phyloP scores from a whole-genome alignment of 2,113 vertebrate genomes.

The Colistium nudipinnis region DNA sequence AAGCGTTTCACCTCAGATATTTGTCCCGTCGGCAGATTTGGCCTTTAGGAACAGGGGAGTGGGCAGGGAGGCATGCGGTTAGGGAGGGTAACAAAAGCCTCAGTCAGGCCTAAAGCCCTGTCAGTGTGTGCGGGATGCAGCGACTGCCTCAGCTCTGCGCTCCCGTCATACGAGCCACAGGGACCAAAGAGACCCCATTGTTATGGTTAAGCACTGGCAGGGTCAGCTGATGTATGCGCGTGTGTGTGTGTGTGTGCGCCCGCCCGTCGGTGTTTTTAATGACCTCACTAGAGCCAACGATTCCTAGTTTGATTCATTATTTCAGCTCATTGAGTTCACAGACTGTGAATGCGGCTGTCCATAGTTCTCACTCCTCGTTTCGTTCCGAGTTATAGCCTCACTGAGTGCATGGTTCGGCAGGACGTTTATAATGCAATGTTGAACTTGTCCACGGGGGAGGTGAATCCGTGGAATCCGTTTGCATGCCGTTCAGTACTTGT shows the following conservation, averaged over 20 bases:
- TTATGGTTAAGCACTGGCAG: slow-evolving; percentile 53
- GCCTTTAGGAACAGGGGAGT: slow-evolving; percentile 14
- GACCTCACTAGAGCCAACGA: slow-evolving; percentile 53
- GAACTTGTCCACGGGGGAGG: slow-evolving; percentile 30
- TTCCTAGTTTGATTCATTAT: slow-evolving; percentile 16
- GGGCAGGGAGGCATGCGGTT: slow-evolving; percentile 34
- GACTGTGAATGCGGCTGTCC: not conserved
- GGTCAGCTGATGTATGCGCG: slow-evolving; percentile 56
- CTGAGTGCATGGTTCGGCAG: not conserved
- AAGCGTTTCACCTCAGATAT: slow-evolving; percentile 27
- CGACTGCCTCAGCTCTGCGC: slow-evolving; percentile 35
- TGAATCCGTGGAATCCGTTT: not conserved
- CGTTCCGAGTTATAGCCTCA: not conserved
- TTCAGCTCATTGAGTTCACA: slow-evolving; percentile 7
- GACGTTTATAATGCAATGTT: slow-evolving; percentile 11
- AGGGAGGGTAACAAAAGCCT: slow-evolving; percentile 68
- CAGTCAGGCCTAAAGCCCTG: slow-evolving; percentile 62
- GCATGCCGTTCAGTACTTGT: slow-evolving; percentile 6
- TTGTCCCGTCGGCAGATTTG: slow-evolving; percentile 25
- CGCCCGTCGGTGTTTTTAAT: slow-evolving; percentile 49
- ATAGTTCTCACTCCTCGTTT: not conserved
- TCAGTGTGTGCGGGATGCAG: slow-evolving; percentile 55
- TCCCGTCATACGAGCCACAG: slow-evolving; percentile 53
- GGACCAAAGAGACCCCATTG: slow-evolving; percentile 60
- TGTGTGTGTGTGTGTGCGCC: slow-evolving; percentile 56